Conservation (phyloP, 2,113 vertebrate species). For the Maccullochella peelii region DNA sequence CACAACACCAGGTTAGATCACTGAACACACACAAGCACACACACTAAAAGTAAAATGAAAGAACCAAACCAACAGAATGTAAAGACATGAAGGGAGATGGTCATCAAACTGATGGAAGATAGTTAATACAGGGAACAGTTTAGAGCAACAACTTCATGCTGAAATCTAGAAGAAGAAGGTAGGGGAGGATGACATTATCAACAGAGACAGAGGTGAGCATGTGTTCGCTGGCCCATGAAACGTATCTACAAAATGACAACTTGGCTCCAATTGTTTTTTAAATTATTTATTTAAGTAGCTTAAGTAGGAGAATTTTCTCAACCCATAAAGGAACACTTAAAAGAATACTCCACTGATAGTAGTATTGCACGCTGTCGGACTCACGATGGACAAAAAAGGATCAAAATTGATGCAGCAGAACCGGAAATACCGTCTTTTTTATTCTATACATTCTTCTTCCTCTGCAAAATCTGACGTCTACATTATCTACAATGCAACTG, state of each 20-base stretch:
- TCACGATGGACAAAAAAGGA: not conserved
- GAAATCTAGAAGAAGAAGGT: not conserved
- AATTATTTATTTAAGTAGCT: not conserved
- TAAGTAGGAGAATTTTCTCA: not conserved
- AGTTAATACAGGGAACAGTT: constrained; percentile 25
- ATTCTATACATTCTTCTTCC: not conserved
- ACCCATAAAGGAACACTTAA: not conserved
- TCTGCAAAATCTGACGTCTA: not conserved
- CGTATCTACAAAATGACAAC: not conserved
- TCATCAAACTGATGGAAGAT: constrained; percentile 21
- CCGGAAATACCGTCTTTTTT: not conserved
- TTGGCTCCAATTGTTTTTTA: not conserved
- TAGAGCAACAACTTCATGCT: constrained; percentile 20
- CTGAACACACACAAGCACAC: constrained; percentile 23
- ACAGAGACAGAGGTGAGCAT: not conserved
- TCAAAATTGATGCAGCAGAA: not conserved
- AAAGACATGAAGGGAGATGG: constrained; percentile 26
- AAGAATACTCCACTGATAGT: not conserved
- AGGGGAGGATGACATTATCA: not conserved
- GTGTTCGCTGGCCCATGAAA: not conserved
- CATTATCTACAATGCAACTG: not conserved
- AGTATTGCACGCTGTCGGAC: not conserved
- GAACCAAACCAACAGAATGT: constrained; percentile 8
- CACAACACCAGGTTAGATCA: constrained; percentile 52
- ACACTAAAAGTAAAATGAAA: constrained; percentile 22